These are phyloP conservation scores for Lasioglossum zephyrum DNA, from an alignment of 2,888 invertebrate species.

Conservation along the genomic window DNA sequence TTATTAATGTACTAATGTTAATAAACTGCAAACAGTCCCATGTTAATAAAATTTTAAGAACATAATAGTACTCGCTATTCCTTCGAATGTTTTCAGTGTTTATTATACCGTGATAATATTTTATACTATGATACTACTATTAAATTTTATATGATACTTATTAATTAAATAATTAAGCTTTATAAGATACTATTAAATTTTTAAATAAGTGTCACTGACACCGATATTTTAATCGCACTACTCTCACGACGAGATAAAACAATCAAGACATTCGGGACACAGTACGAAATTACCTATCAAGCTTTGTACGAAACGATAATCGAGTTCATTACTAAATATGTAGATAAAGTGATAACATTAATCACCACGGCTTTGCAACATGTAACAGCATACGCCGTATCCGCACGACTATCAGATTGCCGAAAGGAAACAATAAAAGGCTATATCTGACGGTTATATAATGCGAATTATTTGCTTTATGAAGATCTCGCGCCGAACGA, in stretches of 20 bases:
- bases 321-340: slow-evolving; percentile 32
- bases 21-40: neutral
- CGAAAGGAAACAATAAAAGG: slow-evolving; percentile 6
- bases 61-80: too few species aligned
- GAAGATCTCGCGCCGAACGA: neutral
- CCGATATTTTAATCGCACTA: neutral
- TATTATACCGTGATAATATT: too few species aligned
- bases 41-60: neutral
- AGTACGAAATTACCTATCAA: neutral
- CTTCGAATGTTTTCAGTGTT: too few species aligned
- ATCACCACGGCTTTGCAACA: neutral
- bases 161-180: too few species aligned
- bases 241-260: neutral
- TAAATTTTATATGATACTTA: too few species aligned
- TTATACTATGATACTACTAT: too few species aligned
- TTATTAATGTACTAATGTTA: neutral
- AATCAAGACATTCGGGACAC: neutral
- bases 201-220: neutral
- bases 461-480: neutral
- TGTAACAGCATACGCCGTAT: neutral
- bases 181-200: neutral
- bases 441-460: neutral
- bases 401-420: neutral
- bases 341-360: slow-evolving; percentile 30
- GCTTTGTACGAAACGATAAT: slow-evolving; percentile 5